Percentiles rank a stretch among this genome's conserved stretches.
phyloP scores from a whole-genome alignment of 2,113 vertebrate genomes.

The Ceyx margarethae region DNA sequence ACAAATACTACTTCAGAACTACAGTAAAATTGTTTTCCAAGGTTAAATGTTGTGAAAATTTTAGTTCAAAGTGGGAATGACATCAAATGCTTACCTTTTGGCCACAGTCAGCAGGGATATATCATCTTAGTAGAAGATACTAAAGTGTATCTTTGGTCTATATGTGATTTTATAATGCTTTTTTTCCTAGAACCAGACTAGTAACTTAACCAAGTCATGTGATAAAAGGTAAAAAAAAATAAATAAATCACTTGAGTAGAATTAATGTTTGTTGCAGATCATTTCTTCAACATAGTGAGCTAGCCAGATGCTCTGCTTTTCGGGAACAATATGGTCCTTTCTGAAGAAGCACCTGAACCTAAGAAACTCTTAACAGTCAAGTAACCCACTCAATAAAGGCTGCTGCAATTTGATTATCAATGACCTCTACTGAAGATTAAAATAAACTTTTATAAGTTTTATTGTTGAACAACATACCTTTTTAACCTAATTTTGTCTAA shows the following conservation, averaged over 20 bases:
- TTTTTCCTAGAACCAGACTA: background rate
- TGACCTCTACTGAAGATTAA: background rate
- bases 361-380: background rate
- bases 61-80: background rate
- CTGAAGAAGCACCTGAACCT: background rate
- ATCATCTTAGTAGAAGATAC: background rate
- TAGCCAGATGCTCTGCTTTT: background rate
- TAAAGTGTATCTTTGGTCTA: background rate
- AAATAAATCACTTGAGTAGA: background rate
- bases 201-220: background rate
- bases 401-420: background rate
- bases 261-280: background rate
- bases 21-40: background rate
- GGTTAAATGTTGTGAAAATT: background rate
- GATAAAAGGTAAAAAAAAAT: background rate
- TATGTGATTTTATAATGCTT: background rate
- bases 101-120: background rate
- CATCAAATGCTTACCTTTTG: background rate
- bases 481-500: background rate
- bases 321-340: background rate
- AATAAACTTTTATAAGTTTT: background rate
- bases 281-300: background rate
- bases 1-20: background rate
- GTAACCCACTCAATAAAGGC: background rate
- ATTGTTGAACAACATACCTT: background rate